Percentiles rank a stretch among this genome's conserved stretches.
phyloP scores from a whole-genome alignment of 2,888 invertebrate species.

The Eulithis testata region DNA sequence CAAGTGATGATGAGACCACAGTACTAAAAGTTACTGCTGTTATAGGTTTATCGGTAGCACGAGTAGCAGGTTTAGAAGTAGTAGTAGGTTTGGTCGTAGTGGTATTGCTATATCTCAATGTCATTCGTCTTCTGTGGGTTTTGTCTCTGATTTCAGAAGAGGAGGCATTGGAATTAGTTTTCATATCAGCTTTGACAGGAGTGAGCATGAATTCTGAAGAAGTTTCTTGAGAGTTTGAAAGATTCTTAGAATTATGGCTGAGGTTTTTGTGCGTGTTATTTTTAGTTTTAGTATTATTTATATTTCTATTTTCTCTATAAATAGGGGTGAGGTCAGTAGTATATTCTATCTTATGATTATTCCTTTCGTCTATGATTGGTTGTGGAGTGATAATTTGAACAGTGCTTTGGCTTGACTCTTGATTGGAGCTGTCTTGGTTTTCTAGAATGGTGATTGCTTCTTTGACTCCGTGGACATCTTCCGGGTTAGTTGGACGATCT shows the following conservation, averaged over 20 bases:
- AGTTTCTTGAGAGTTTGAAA: constrained; percentile 46
- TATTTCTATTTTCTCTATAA: constrained; percentile 69
- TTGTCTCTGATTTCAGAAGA: constrained; percentile 61
- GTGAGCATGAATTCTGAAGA: constrained; percentile 57
- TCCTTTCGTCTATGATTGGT: constrained; percentile 68
- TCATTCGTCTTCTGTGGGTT: constrained; percentile 70
- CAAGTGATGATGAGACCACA: constrained; percentile 42
- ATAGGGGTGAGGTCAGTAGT: constrained; percentile 64
- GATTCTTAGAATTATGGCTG: constrained; percentile 40
- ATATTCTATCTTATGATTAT: constrained; percentile 53
- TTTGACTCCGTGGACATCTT: constrained; percentile 73
- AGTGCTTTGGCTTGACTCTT: constrained; percentile 43
- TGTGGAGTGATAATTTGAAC: constrained; percentile 69
- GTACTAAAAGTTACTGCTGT: constrained; percentile 19
- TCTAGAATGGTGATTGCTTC: constrained; percentile 76
- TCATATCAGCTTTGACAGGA: constrained; percentile 62
- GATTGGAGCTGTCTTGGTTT: constrained; percentile 62
- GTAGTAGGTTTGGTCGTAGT: constrained; percentile 46
- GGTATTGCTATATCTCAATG: constrained; percentile 56
- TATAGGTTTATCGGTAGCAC: constrained; percentile 36
- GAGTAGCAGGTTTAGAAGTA: constrained; percentile 28
- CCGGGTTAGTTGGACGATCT: constrained; percentile 68
- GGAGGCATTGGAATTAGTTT: constrained; percentile 49
- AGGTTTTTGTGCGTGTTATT: constrained; percentile 46
- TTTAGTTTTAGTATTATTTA: constrained; percentile 49